Evolutionary conservation across 2,888 invertebrate species (phyloP), one percentile per base, ranked within the genome.

Genomic region (Monochamus alternatus): DNA sequence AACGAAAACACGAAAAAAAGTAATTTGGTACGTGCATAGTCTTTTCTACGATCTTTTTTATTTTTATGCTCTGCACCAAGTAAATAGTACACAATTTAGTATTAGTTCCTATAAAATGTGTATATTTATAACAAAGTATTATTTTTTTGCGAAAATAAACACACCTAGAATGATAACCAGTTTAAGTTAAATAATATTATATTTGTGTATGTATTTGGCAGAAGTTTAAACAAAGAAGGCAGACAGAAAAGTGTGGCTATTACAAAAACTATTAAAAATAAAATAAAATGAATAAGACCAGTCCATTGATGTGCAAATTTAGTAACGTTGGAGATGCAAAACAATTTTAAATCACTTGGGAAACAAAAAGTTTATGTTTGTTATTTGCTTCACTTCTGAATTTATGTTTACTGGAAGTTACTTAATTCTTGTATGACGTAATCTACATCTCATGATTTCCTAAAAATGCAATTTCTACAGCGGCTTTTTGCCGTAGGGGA

Each of bases 111-210:
- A 10, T 47, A 47, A 64, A 47, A 32, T 12, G 38, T 47, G 14
- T 64, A 22, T 22, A 47, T 9, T 62, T 32, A 60, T 62, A 47
- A 62, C 1, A 64, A 51, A 30, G 64, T 44, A 30, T 47, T 30
- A 51, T 30, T 64, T 30, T 64, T 31, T 64, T 64, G 64, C 47
- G 47, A 64, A 64, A 64, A 64, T 64, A 64, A 64, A 64, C 14
- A 44, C 14, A 55, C 8, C 9, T 10, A 22, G 31, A 64, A 64
- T 30, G 47, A 22, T 64, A 22, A 4, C 44, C 47, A 31, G 5
- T 30, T 64, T 8, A 64, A 64, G 63, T 22, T 22, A 22, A 22
- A 22, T 22, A 22, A 22, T 22, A 22, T 22, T 22, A 22, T 22
- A 22, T 22, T 22, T 22, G 22, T 22, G 1, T 22, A 22, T 22